Evolutionary conservation across 2,888 invertebrate genomes (phyloP).

Genomic region (Nebria brevicollis): DNA sequence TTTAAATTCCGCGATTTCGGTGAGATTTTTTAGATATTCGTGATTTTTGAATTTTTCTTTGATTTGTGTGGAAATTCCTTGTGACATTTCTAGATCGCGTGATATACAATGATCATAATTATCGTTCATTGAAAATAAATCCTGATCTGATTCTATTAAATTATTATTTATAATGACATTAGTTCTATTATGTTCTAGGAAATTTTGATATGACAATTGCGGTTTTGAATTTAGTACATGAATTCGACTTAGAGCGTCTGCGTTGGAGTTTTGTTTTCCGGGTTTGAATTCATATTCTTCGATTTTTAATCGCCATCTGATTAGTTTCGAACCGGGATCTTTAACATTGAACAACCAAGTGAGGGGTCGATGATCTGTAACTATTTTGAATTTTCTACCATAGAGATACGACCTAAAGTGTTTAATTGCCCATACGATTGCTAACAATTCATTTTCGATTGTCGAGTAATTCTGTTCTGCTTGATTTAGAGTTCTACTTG

Average conservation of each 20-base stretch:
- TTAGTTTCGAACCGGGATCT: too few relatives aligned
- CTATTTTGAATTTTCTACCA: conserved; percentile 50
- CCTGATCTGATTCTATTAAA: conserved; percentile 10
- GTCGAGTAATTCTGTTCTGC: conserved; percentile 13
- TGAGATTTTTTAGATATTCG: conserved; percentile 10
- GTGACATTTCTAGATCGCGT: conserved; percentile 11
- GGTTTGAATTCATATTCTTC: too few relatives aligned
- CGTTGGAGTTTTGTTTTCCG: too few relatives aligned
- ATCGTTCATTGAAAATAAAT: conserved; percentile 21
- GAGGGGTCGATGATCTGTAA: conserved; percentile 53
- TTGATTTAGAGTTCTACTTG: conserved; percentile 30
- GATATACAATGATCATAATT: conserved; percentile 23
- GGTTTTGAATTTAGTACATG: too few relatives aligned
- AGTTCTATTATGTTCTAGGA: not conserved
- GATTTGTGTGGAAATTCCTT: not conserved
- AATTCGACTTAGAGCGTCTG: conserved; percentile 50
- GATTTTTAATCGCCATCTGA: too few relatives aligned
- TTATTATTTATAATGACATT: conserved; percentile 21
- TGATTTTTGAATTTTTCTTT: conserved; percentile 2
- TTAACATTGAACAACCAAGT: conserved; percentile 45
- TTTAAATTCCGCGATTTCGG: conserved; percentile 2
- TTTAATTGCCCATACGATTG: conserved; percentile 34
- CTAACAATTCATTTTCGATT: conserved; percentile 35
- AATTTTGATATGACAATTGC: conserved; percentile 7
- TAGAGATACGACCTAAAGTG: conserved; percentile 39